A percentile compares a stretch with the other conserved stretches of the same genome.
phyloP scores from a whole-genome alignment of 2,888 invertebrate genomes.

The Sesia apiformis region DNA sequence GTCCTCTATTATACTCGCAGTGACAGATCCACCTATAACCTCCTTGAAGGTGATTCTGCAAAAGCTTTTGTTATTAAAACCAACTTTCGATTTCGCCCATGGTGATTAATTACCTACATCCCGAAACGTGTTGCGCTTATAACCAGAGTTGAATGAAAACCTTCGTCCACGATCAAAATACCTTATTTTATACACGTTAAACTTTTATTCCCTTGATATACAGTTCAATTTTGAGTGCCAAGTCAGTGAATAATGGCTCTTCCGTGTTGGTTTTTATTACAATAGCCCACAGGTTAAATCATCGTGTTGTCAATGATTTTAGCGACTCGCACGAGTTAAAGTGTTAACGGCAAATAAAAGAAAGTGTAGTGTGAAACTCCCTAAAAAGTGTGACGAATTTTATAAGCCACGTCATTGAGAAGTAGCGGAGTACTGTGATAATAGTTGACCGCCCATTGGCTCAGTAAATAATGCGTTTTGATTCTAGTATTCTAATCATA shows the following conservation, averaged over 20 bases:
- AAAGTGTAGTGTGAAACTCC: slow-evolving; percentile 1
- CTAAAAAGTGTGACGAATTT: slow-evolving; percentile 20
- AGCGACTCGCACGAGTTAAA: neutral
- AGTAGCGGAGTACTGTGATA: neutral
- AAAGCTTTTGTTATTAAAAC: slow-evolving; percentile 1
- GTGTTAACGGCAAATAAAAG: neutral
- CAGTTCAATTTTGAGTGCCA: too few species aligned
- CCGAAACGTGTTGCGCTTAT: slow-evolving; percentile 18
- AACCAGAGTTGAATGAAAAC: slow-evolving; percentile 20
- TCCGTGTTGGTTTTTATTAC: neutral
- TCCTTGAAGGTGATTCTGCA: too few species aligned
- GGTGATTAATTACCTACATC: slow-evolving; percentile 36
- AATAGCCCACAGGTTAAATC: neutral
- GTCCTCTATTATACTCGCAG: too few species aligned
- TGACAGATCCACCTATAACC: too few species aligned
- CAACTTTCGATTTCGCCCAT: slow-evolving; percentile 41
- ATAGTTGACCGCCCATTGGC: too few species aligned
- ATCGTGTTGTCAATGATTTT: neutral
- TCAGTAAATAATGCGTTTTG: too few species aligned
- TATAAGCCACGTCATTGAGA: slow-evolving; percentile 5
- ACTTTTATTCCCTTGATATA: too few species aligned
- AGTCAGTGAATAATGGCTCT: too few species aligned
- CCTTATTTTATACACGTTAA: too few species aligned
- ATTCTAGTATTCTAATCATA: too few species aligned
- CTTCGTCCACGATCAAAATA: slow-evolving; percentile 1